phyloP scores from a whole-genome alignment of 2,797 vertebrate genomes.

The Channa striata region DNA sequence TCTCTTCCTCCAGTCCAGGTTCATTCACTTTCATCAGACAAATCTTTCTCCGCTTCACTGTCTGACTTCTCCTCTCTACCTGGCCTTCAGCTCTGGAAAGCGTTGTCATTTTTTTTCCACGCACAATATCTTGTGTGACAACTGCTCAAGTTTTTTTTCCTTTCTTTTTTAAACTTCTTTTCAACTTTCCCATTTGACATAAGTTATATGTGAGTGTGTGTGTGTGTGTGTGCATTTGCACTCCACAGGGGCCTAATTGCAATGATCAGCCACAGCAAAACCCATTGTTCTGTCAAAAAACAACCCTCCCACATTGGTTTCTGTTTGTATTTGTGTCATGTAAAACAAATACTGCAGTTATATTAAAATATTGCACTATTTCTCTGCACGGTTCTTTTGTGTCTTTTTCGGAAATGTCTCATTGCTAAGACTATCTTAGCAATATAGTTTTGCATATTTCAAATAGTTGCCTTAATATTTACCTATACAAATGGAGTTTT shows the following conservation, averaged over 20 bases:
- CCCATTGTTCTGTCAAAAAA: conserved; percentile 26
- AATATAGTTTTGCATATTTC: conserved; percentile 35
- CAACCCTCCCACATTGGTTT: conserved; percentile 28
- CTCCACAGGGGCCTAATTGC: conserved; percentile 9
- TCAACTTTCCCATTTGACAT: conserved; percentile 24
- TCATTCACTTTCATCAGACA: conserved; percentile 66
- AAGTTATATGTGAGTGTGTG: conserved; percentile 23
- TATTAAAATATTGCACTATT: conserved; percentile 13
- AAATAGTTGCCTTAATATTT: conserved; percentile 48
- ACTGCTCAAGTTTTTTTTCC: conserved; percentile 33
- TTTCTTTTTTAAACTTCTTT: conserved; percentile 28
- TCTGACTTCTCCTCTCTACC: conserved; percentile 22
- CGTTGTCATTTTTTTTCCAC: background rate
- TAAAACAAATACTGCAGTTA: conserved; percentile 29
- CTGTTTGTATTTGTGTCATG: conserved; percentile 45
- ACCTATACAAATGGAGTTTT: conserved; percentile 36
- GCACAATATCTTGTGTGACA: conserved; percentile 22
- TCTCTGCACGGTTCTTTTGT: conserved; percentile 17
- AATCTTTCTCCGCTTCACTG: conserved; percentile 33
- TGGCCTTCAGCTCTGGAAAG: conserved; percentile 32
- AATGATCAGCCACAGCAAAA: conserved; percentile 10
- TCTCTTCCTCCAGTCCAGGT: conserved; percentile 32
- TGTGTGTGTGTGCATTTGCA: background rate
- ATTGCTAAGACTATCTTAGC: conserved; percentile 26
- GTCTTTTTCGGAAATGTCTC: conserved; percentile 24